These are phyloP conservation scores for Ectropis grisescens DNA, from an alignment of 1,140 invertebrate genomes.

Conservation along the genomic window DNA sequence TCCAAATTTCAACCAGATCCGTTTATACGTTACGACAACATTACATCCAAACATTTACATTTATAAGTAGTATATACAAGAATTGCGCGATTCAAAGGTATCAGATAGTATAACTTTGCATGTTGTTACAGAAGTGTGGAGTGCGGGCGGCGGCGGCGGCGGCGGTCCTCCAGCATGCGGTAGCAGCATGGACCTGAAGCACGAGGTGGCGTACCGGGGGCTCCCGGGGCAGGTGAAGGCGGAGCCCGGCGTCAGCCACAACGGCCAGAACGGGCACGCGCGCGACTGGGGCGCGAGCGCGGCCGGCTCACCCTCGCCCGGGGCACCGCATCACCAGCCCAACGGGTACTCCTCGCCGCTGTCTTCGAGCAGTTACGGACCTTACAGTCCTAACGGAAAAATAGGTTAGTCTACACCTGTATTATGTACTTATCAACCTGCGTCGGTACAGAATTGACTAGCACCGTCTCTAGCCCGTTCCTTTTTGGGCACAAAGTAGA, in stretches of 20 bases:
- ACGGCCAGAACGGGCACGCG: slow-evolving; percentile 81
- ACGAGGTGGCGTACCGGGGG: slow-evolving; percentile 61
- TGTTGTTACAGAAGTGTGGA: slow-evolving; percentile 58
- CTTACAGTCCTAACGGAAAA: slow-evolving; percentile 89
- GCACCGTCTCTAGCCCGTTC: no score
- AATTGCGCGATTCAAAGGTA: no score
- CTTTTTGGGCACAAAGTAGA: no score
- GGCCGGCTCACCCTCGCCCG: slow-evolving; percentile 49
- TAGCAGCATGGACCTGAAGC: slow-evolving; percentile 61
- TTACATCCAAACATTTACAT: no score
- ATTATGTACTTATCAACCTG: no score
- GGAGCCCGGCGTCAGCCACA: slow-evolving; percentile 68
- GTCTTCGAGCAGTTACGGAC: slow-evolving; percentile 86
- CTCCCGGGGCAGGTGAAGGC: slow-evolving; percentile 55
- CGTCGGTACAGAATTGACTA: no score
- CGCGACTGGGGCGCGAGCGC: slow-evolving; percentile 86
- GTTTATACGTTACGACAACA: no score
- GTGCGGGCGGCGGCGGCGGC: slow-evolving; percentile 57
- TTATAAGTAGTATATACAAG: no score
- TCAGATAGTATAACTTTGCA: no score
- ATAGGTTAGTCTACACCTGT: slow-evolving; percentile 74
- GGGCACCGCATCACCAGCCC: slow-evolving; percentile 69
- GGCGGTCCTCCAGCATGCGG: slow-evolving; percentile 58
- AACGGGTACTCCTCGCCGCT: slow-evolving; percentile 88
- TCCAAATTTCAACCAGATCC: no score